A percentile compares a stretch with the other conserved stretches of the same genome.
Conservation (phyloP, 2,797 vertebrate genomes). For the Rhodeus uyekii region DNA sequence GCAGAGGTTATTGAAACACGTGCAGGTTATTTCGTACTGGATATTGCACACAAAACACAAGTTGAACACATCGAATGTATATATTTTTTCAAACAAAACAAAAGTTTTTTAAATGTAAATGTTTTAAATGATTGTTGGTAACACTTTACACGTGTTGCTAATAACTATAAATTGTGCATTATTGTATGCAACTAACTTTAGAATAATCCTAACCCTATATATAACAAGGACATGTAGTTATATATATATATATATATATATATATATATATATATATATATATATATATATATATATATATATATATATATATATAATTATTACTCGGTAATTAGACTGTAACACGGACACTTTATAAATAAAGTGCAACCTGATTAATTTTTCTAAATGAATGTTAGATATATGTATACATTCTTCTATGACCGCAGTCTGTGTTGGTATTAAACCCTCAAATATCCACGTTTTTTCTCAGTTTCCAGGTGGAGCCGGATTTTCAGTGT, state of each 20-base stretch:
- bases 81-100: background rate
- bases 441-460: too few species aligned
- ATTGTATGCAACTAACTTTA: too few species aligned
- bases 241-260: too few species aligned
- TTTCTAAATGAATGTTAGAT: background rate
- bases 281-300: too few species aligned
- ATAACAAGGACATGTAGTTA: too few species aligned
- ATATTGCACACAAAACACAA: background rate
- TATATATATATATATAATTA: too few species aligned
- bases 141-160: background rate
- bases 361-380: background rate
- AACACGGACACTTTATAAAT: background rate
- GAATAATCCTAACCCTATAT: too few species aligned
- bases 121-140: background rate
- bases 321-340: background rate
- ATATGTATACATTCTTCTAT: background rate
- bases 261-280: too few species aligned
- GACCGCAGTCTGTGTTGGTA: background rate
- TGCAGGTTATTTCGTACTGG: background rate
- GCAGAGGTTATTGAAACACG: background rate
- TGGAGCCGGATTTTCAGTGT: background rate
- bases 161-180: too few species aligned
- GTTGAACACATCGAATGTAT: background rate
- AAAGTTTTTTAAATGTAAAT: background rate
- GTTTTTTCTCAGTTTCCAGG: too few species aligned